These are phyloP conservation scores for Erebia aethiops DNA, from an alignment of 2,888 invertebrate genomes.

Conservation along the genomic window DNA sequence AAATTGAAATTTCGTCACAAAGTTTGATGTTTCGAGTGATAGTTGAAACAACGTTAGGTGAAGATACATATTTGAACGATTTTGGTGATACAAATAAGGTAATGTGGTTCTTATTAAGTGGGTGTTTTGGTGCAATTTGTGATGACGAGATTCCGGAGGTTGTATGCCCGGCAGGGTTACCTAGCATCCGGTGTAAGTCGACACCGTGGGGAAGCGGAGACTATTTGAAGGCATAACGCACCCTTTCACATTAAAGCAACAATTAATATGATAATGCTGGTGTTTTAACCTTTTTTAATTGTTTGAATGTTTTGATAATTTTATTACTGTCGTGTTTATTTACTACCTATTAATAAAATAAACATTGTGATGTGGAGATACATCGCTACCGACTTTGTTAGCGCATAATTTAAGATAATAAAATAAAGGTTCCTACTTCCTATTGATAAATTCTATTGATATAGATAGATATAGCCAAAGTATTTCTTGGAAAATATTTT, in stretches of 20 bases:
- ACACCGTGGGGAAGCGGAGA: slow-evolving; percentile 75
- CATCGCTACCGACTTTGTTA: neutral
- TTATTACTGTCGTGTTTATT: slow-evolving; percentile 13
- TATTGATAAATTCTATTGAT: too few relatives aligned
- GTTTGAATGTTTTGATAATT: slow-evolving; percentile 24
- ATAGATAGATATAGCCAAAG: neutral
- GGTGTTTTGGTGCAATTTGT: slow-evolving; percentile 39
- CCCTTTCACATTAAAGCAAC: slow-evolving; percentile 41
- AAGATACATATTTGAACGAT: slow-evolving; percentile 43
- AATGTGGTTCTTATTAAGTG: slow-evolving; percentile 36
- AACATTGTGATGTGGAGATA: neutral
- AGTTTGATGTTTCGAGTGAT: slow-evolving; percentile 28
- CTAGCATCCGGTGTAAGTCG: slow-evolving; percentile 75
- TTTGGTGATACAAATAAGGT: slow-evolving; percentile 4
- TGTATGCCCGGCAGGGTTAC: slow-evolving; percentile 65
- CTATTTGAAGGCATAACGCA: slow-evolving; percentile 55
- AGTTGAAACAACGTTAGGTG: slow-evolving; percentile 40
- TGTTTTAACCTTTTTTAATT: slow-evolving; percentile 21
- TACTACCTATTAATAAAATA: slow-evolving; percentile 5
- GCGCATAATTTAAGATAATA: neutral
- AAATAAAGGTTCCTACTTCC: neutral
- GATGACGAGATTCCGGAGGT: slow-evolving; percentile 41
- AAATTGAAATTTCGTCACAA: slow-evolving; percentile 41
- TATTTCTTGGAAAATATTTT: neutral
- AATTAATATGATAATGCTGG: slow-evolving; percentile 28